Evolutionary conservation across 2,888 invertebrate species (phyloP).

Genomic region (Pyrrhia umbra): DNA sequence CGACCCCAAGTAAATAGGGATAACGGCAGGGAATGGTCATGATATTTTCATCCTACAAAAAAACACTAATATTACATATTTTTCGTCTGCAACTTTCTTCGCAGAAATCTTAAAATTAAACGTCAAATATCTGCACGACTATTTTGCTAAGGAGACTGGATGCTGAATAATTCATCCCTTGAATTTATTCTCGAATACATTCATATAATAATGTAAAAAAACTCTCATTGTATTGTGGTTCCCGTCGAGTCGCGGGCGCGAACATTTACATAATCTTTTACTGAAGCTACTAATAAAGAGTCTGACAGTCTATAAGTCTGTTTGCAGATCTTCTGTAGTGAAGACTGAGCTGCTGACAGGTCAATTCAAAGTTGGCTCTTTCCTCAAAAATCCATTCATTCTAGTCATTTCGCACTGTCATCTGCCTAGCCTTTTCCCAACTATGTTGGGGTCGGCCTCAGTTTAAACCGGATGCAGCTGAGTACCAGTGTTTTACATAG

Average conservation of each 20-base stretch:
- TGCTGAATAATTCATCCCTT: constrained; percentile 54
- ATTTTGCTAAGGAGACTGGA: constrained; percentile 35
- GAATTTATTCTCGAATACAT: constrained; percentile 71
- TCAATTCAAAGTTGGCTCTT: too few species aligned
- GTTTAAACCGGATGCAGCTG: too few species aligned
- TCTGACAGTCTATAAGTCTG: constrained; percentile 2
- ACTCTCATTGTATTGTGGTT: constrained; percentile 60
- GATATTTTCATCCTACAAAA: too few species aligned
- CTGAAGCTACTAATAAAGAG: constrained; percentile 18
- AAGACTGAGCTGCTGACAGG: too few species aligned
- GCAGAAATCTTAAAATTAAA: constrained; percentile 54
- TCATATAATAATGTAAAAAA: constrained; percentile 61
- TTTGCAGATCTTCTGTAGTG: background rate
- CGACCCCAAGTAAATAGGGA: too few species aligned
- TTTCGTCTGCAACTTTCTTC: background rate
- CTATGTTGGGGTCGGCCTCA: too few species aligned
- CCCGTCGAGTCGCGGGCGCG: constrained; percentile 13
- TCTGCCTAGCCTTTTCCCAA: too few species aligned
- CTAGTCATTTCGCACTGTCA: too few species aligned
- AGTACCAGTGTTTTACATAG: background rate
- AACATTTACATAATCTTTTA: constrained; percentile 46
- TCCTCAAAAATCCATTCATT: too few species aligned
- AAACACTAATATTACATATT: too few species aligned
- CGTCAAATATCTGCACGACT: constrained; percentile 47
- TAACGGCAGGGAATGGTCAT: too few species aligned